Evolutionary conservation across 2,113 vertebrate genomes (phyloP).

Genomic region (Triplophysa dalaica): DNA sequence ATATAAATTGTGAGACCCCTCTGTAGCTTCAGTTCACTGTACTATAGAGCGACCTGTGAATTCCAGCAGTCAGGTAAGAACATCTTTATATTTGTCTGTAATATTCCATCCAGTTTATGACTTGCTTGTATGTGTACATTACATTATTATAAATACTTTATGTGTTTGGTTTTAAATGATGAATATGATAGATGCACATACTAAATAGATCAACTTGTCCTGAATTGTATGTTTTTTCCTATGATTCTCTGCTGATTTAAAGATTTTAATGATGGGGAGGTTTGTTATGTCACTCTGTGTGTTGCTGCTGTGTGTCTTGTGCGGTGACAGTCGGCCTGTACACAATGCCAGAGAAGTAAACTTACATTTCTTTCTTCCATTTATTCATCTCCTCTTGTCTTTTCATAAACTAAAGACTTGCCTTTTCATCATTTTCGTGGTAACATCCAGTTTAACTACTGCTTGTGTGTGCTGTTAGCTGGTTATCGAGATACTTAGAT

Average conservation of each 20-base stretch:
- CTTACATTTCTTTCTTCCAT: background rate
- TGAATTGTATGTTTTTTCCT: background rate
- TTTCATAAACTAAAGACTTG: background rate
- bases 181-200: too few species aligned
- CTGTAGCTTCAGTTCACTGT: background rate
- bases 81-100: background rate
- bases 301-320: constrained; percentile 27
- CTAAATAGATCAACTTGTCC: too few species aligned
- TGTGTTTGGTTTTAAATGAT: too few species aligned
- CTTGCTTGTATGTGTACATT: too few species aligned
- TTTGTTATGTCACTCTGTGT: constrained; percentile 9
- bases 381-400: background rate
- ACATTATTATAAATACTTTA: too few species aligned
- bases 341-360: constrained; percentile 13
- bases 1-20: constrained; percentile 2
- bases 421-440: background rate
- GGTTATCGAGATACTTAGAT: constrained; percentile 5
- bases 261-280: constrained; percentile 12
- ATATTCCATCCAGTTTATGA: too few species aligned
- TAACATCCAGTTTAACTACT: background rate
- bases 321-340: constrained; percentile 29
- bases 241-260: background rate
- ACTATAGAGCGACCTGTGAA: constrained; percentile 2
- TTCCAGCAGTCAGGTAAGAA: constrained; percentile 24
- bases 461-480: constrained; percentile 10